Evolutionary conservation across 2,888 invertebrate genomes (phyloP).

Genomic region (Orthosia gracilis): DNA sequence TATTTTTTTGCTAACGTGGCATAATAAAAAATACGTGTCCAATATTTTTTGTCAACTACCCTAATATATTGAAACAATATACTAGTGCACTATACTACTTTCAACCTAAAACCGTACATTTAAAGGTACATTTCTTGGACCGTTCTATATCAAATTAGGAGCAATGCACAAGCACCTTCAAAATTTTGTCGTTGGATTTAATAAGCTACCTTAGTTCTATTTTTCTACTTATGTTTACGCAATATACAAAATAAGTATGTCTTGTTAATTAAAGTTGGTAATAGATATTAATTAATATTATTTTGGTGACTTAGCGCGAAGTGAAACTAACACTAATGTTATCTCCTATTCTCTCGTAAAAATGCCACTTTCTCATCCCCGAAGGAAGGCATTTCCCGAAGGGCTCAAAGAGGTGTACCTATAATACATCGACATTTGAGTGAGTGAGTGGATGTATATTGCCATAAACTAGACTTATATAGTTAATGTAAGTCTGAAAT

Average conservation of each 20-base stretch:
- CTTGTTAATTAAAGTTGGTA: not conserved
- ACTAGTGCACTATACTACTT: not conserved
- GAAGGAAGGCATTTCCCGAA: too few species aligned
- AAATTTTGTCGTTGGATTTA: not conserved
- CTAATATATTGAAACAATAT: not conserved
- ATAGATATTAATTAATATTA: not conserved
- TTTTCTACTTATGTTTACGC: not conserved
- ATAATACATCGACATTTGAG: too few species aligned
- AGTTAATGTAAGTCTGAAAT: too few species aligned
- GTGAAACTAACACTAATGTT: not conserved
- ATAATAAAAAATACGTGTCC: too few species aligned
- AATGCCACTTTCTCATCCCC: not conserved
- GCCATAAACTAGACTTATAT: too few species aligned
- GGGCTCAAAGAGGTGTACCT: too few species aligned
- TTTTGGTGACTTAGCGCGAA: not conserved
- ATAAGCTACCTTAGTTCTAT: not conserved
- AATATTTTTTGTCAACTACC: too few species aligned
- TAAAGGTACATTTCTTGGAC: constrained; percentile 3
- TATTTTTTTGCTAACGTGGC: too few species aligned
- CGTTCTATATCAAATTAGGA: not conserved
- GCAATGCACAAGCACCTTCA: constrained; percentile 6
- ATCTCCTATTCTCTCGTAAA: constrained; percentile 2
- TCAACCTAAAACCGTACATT: not conserved
- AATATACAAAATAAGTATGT: constrained; percentile 1
- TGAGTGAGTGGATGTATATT: too few species aligned